Percentiles rank a stretch among this genome's conserved stretches.
These are phyloP conservation scores for Hycleus cichorii DNA, from an alignment of 1,140 invertebrate genomes.

Conservation along the genomic window DNA sequence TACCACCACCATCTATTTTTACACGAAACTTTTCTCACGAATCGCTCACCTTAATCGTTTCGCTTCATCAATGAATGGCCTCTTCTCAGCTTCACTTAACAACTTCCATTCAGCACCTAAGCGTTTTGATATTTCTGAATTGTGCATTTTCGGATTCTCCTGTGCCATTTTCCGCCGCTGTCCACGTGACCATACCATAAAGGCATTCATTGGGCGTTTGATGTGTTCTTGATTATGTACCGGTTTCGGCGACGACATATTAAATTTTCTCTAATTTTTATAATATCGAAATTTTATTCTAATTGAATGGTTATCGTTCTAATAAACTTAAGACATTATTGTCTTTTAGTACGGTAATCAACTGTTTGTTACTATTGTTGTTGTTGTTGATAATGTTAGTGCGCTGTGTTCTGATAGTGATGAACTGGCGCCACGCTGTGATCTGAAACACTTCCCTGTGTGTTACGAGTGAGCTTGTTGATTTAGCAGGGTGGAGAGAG, in stretches of 20 bases:
- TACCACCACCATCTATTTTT: too few relatives aligned
- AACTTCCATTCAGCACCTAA: constrained; percentile 87
- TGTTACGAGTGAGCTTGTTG: constrained; percentile 13
- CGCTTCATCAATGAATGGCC: constrained; percentile 96
- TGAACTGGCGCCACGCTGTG: constrained; percentile 26
- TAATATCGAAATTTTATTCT: not conserved
- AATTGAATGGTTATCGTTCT: not conserved
- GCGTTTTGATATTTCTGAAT: constrained; percentile 88
- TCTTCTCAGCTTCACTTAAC: constrained; percentile 77
- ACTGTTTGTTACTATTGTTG: not conserved
- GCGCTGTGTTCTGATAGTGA: constrained; percentile 20
- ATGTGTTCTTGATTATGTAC: constrained; percentile 59
- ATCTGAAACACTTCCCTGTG: constrained; percentile 23
- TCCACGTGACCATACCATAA: constrained; percentile 89
- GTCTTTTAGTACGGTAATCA: not conserved
- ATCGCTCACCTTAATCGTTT: constrained; percentile 74
- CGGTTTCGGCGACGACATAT: constrained; percentile 37
- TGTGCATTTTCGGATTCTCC: constrained; percentile 98
- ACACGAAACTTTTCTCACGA: too few relatives aligned
- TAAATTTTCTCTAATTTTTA: constrained; percentile 2
- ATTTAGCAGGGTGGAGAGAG: constrained; percentile 23
- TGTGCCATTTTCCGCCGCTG: constrained; percentile 93
- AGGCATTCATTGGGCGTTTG: constrained; percentile 87
- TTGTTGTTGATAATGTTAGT: not conserved
- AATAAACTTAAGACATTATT: not conserved